Percentiles rank a stretch among this genome's conserved stretches.
These are phyloP conservation scores for Sebastes minor DNA, from an alignment of 2,797 vertebrate species.

Conservation along the genomic window DNA sequence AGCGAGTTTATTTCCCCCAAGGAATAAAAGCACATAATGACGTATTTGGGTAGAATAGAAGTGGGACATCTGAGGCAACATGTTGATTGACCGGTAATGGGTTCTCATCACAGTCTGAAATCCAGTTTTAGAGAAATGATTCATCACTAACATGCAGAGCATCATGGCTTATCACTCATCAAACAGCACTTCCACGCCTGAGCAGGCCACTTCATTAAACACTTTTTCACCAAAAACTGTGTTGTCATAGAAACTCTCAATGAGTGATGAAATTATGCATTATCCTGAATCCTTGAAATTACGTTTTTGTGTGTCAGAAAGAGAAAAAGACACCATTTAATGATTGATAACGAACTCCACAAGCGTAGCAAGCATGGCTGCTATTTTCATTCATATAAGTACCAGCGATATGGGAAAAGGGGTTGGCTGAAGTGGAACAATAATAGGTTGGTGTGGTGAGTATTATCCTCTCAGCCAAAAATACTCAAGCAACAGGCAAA, in stretches of 20 bases:
- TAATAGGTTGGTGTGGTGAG: neutral
- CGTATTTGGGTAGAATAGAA: neutral
- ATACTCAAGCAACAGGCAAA: neutral
- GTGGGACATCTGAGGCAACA: neutral
- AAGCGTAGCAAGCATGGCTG: neutral
- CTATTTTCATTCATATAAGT: neutral
- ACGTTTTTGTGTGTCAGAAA: neutral
- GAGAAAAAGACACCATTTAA: neutral
- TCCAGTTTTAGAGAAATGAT: neutral
- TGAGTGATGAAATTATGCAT: neutral
- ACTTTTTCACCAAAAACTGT: neutral
- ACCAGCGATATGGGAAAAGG: neutral
- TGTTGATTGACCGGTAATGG: neutral
- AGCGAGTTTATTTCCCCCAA: neutral
- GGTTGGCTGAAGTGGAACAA: neutral
- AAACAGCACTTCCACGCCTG: neutral
- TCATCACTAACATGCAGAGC: neutral
- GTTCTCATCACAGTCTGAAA: neutral
- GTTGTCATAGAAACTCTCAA: conserved; percentile 38
- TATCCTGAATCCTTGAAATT: neutral
- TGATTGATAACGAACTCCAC: neutral
- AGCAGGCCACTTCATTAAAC: neutral
- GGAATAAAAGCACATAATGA: neutral
- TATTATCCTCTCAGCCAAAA: neutral
- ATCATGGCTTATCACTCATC: neutral